Base-by-base conservation (phyloP, 1,140 invertebrate species). In the Drosophila aff. region DNA sequence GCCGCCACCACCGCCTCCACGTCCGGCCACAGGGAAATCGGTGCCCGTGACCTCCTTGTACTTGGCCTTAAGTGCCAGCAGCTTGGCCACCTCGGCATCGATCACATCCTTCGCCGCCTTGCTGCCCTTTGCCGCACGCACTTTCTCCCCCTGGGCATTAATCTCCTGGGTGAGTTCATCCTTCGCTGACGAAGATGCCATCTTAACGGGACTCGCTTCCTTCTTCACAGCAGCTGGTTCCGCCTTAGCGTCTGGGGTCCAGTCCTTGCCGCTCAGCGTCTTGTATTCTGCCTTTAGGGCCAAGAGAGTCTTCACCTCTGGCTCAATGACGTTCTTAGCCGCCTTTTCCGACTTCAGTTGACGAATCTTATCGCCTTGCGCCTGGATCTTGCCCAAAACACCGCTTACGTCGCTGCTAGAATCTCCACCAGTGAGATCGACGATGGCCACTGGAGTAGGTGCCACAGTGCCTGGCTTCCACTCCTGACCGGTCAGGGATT, bases 21-120 rank as follows among this genome's bases (percentile, higher is more conserved):
- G 83, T 65, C 91, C 93, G 5, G 94, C 93, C 46, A 93, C 93
- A 5, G 93, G 94, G 81, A 94, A 95, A 67, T 97, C 96, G 46
- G 94, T 93, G 7, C 96, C 96, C 6, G 96, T 96, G 26, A 95
- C 83, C 49, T 94, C 93, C 93, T 98, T 98, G 91, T 96, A 99
- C 60, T 97, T 94, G 2, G 93, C 94, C 93, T 99, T 99, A 4
- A 99, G 93, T 23, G 94, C 93, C 64, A 98, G 93, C 36, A 98
- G 93, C 58, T 93, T 93, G 92, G 96, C 95, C n/a, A 98, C 96
- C 83, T 95, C 96, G 15, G 93, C 94, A 80, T 97, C 96, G 58
- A 97, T 94, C 18, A 94, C 87, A 7, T 94, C 94, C 94, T 95
- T 94, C 31, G 81, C 58, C 15, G 93, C 93, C 73, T 95, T 94